Evolutionary conservation across 2,113 vertebrate species (phyloP).

Genomic region (Vireo altiloquus): DNA sequence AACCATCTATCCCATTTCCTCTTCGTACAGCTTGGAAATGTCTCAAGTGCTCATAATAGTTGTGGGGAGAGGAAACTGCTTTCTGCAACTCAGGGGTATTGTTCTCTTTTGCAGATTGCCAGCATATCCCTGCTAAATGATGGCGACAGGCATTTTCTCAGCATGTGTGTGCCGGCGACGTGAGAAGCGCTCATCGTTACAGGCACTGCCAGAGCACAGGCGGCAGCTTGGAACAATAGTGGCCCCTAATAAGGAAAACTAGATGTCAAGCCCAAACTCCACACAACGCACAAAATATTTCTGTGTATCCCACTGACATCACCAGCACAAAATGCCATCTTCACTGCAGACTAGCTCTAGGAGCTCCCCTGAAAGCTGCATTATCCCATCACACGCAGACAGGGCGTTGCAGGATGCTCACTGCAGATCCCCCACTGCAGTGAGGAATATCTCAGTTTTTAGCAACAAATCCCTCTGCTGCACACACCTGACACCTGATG

Average conservation of each 20-base stretch:
- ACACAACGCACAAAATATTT: neutral
- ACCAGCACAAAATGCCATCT: neutral
- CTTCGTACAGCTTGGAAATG: neutral
- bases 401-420: accelerated
- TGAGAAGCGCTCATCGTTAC: neutral
- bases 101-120: neutral
- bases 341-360: neutral
- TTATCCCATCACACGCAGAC: accelerated
- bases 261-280: neutral
- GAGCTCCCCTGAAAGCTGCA: neutral
- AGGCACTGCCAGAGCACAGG: neutral
- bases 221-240: neutral
- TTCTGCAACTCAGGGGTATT: neutral
- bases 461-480: neutral
- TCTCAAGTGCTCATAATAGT: neutral
- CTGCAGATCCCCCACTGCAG: neutral
- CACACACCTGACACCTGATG: neutral
- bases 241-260: neutral
- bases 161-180: neutral
- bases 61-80: neutral
- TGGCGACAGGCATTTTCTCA: neutral
- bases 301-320: neutral
- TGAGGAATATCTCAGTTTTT: neutral
- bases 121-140: neutral
- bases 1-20: neutral